Base-by-base conservation (phyloP, 2,113 vertebrate species). In the Chinchilla lanigera region DNA sequence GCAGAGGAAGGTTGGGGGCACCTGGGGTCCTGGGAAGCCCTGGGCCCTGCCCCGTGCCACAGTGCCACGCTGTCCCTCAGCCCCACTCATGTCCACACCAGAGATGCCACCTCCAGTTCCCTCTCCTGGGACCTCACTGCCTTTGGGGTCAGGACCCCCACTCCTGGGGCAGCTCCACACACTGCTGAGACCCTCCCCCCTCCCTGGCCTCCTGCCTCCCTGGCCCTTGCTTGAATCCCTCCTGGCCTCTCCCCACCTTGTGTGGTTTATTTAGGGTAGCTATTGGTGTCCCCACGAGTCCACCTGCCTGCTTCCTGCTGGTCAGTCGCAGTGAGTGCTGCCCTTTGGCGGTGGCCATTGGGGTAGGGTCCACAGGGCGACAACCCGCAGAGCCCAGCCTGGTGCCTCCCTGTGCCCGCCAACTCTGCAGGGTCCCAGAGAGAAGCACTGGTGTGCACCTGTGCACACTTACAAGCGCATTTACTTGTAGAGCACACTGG, bases 401-500 rank as follows among this genome's bases (percentile, higher is more conserved):
- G 17, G n/a, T 2, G 6, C 54, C 60, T 3, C 8, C 47, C 88
- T 24, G 1, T 5, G 12, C 14, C 54, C 19, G 7, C 54, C 80
- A 26, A 14, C 17, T 22, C n/a, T 50, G 4, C 17, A 0, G 26
- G 69, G 4, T 13, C 1, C 19, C 52, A 20, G n/a, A 61, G 44
- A 22, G 7, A 73, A 78, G 47, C 38, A 33, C 5, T 38, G 24
- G n/a, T 24, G 13, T 19, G 3, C 26, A 24, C 16, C 38, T 84
- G n/a, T 26, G 9, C 10, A 10, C 0, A 0, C 28, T 67, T 28
- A 1, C 61, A 30, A 28, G 5, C 1, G 5, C 44, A 16, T 2
- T n/a, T 89, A 33, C 24, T 0, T 19, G 28, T 44, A 75, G 44
- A 33, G 3, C 77, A 7, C 0, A 3, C 22, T 11, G 26, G 33